Conservation (phyloP, 2,888 invertebrate genomes). For the Alviniconcha strummeri region DNA sequence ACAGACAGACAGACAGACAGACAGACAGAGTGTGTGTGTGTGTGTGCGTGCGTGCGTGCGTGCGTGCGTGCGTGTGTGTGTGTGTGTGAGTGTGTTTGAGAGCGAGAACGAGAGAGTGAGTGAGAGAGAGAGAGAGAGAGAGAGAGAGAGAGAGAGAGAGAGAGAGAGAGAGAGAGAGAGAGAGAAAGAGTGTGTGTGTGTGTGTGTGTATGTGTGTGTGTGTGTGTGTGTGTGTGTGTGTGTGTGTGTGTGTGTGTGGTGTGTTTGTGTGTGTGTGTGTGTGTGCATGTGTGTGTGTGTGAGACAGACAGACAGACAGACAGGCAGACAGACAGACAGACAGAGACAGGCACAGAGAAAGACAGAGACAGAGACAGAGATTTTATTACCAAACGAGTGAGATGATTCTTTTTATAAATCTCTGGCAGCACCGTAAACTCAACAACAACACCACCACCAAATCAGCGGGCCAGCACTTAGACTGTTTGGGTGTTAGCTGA, state of each 20-base stretch:
- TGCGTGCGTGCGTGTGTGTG: slow-evolving; percentile 21
- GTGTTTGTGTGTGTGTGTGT: too few species aligned
- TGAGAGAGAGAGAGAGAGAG: too few species aligned
- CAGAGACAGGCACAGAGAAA: background rate
- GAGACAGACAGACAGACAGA: slow-evolving; percentile 21
- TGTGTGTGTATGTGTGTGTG: slow-evolving; percentile 4
- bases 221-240: background rate
- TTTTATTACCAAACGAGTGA: too few species aligned
- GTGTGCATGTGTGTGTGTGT: too few species aligned
- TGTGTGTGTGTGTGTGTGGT: background rate
- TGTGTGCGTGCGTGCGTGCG: background rate
- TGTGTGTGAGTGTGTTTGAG: background rate
- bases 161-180: background rate
- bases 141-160: too few species aligned
- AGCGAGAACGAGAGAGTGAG: background rate
- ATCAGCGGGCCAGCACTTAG: too few species aligned
- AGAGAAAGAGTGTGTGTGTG: background rate
- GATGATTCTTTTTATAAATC: too few species aligned
- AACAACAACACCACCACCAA: too few species aligned
- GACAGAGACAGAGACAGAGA: background rate
- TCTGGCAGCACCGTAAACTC: too few species aligned
- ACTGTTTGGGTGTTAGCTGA: too few species aligned
- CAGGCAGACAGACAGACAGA: background rate
- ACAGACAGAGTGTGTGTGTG: background rate
- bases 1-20: too few species aligned